Conservation (phyloP, 2,113 vertebrate genomes). For the Microtus oregoni region DNA sequence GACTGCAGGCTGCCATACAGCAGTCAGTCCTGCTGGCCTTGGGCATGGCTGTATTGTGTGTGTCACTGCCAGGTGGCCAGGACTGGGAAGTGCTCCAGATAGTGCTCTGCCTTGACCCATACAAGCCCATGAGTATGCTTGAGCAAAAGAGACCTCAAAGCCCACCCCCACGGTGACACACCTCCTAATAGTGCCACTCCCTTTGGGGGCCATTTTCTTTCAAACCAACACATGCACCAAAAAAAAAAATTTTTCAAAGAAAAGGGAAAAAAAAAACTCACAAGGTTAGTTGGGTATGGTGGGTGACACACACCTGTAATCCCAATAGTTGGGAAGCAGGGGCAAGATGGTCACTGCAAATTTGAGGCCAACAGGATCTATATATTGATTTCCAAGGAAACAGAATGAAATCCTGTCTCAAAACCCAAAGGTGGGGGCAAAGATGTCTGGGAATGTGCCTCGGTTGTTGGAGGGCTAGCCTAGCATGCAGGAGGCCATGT, state of each 20-base stretch:
- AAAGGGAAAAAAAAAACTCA: too few species aligned
- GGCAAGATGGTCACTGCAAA: not conserved
- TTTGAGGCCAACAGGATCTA: not conserved
- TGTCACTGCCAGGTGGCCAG: not conserved
- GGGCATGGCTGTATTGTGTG: not conserved
- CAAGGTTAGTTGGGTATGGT: too few species aligned
- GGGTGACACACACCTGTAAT: too few species aligned
- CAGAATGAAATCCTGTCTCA: not conserved
- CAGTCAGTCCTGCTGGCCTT: not conserved
- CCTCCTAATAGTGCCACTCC: too few species aligned
- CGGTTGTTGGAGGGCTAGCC: not conserved
- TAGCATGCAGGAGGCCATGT: not conserved
- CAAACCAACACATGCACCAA: not conserved
- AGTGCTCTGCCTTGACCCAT: not conserved
- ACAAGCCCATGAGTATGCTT: not conserved
- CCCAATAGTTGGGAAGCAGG: not conserved
- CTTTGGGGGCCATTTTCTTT: too few species aligned
- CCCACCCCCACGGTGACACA: too few species aligned
- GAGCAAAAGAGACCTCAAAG: too few species aligned
- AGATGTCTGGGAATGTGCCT: not conserved
- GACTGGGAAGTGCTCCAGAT: not conserved
- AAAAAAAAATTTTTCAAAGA: not conserved
- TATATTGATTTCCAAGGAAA: not conserved
- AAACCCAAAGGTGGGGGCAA: not conserved
- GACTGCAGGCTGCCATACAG: not conserved